Conservation (phyloP, 1,140 invertebrate species). For the Aphaenogaster floridana region DNA sequence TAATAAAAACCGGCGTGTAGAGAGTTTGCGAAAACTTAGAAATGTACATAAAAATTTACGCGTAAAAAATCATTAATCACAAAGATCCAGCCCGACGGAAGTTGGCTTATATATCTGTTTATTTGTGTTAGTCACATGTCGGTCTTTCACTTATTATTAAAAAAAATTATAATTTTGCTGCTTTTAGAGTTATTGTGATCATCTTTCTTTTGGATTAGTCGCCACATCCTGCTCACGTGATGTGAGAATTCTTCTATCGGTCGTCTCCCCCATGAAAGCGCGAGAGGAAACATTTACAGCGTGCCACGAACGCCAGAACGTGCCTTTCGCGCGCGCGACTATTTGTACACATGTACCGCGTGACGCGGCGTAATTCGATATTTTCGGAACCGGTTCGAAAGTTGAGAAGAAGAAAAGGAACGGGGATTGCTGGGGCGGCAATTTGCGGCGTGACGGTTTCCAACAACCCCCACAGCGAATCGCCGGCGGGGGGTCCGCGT, state of each 20-base stretch:
- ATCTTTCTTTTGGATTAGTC: background rate
- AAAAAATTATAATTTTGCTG: background rate
- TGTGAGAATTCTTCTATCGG: conserved; percentile 21
- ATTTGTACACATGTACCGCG: conserved; percentile 71
- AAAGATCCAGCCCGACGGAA: too few relatives aligned
- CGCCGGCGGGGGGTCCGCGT: conserved; percentile 29
- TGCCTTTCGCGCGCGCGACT: conserved; percentile 46
- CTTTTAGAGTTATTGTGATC: background rate
- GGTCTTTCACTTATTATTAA: background rate
- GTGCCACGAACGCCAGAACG: conserved; percentile 45
- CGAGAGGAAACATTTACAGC: conserved; percentile 52
- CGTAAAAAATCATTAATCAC: too few relatives aligned
- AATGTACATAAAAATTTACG: too few relatives aligned
- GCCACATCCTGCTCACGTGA: background rate
- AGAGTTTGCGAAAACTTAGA: too few relatives aligned
- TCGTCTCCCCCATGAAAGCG: conserved; percentile 11
- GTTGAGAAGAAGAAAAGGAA: background rate
- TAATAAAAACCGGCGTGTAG: too few relatives aligned
- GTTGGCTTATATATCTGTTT: too few relatives aligned
- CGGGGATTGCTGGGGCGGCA: conserved; percentile 2
- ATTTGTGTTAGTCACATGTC: too few relatives aligned
- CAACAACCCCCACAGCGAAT: conserved; percentile 22
- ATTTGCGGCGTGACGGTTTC: conserved; percentile 47
- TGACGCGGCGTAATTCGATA: conserved; percentile 67
- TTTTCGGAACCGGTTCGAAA: conserved; percentile 62